A percentile compares a stretch with the other conserved stretches of the same genome.
Evolutionary conservation across 2,797 vertebrate species (phyloP).

Genomic region (Paguma larvata): DNA sequence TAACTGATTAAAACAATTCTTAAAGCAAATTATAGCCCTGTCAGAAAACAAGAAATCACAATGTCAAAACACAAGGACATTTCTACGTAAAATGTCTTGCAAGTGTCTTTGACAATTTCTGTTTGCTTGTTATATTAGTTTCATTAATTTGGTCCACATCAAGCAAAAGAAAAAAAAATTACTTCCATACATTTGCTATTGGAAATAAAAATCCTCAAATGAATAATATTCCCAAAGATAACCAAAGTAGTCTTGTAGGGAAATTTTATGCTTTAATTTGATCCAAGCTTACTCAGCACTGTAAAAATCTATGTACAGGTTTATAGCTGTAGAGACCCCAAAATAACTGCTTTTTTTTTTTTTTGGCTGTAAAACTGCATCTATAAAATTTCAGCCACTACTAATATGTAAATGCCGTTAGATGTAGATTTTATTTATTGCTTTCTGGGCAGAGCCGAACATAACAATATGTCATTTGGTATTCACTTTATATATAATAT

Average conservation of each 20-base stretch:
- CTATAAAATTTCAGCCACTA: conserved; percentile 76
- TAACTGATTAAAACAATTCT: conserved; percentile 86
- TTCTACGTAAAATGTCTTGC: conserved; percentile 80
- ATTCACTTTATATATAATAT: not conserved
- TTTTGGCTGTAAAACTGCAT: conserved; percentile 75
- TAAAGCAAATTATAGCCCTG: conserved; percentile 88
- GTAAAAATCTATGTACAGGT: conserved; percentile 69
- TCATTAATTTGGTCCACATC: conserved; percentile 84
- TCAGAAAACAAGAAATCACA: conserved; percentile 87
- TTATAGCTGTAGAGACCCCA: conserved; percentile 75
- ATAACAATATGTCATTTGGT: not conserved
- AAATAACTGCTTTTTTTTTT: conserved; percentile 67
- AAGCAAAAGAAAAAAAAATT: conserved; percentile 67
- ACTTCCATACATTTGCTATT: conserved; percentile 66
- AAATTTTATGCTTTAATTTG: conserved; percentile 81
- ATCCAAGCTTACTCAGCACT: conserved; percentile 61
- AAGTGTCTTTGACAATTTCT: conserved; percentile 78
- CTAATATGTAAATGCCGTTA: conserved; percentile 35
- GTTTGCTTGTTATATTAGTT: conserved; percentile 82
- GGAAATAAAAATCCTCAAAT: conserved; percentile 79
- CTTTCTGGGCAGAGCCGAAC: not conserved
- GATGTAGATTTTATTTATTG: conserved; percentile 72
- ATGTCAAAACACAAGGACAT: conserved; percentile 86
- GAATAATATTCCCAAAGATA: conserved; percentile 74
- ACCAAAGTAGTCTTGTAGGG: conserved; percentile 46